These are phyloP conservation scores for Mirza zaza DNA, from an alignment of 2,113 vertebrate species.

Conservation along the genomic window DNA sequence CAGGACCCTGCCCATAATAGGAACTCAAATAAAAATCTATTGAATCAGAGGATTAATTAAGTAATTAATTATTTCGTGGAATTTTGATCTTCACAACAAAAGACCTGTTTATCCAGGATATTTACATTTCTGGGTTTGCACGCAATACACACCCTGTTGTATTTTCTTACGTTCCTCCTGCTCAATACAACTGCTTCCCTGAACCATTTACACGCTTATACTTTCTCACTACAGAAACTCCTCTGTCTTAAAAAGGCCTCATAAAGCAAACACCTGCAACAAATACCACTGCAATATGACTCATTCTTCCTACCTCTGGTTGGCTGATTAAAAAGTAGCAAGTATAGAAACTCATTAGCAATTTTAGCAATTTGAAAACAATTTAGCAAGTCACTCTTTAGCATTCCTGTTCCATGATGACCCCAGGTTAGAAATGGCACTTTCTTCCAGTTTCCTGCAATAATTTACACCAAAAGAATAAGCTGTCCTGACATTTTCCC, in stretches of 20 bases:
- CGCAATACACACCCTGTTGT: not conserved
- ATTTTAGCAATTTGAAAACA: not conserved
- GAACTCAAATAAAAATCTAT: not conserved
- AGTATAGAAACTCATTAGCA: not conserved
- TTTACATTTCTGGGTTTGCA: not conserved
- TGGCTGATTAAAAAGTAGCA: not conserved
- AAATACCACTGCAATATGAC: not conserved
- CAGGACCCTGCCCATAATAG: not conserved
- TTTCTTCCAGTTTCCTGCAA: not conserved
- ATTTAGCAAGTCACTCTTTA: not conserved
- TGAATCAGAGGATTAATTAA: not conserved
- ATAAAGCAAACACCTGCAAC: not conserved
- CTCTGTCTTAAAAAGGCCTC: not conserved
- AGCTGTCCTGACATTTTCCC: not conserved
- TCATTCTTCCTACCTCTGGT: not conserved
- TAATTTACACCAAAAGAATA: not conserved
- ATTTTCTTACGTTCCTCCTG: not conserved
- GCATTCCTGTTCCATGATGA: not conserved
- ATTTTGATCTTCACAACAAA: not conserved
- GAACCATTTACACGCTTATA: not conserved
- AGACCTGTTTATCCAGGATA: not conserved
- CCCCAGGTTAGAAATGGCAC: not conserved
- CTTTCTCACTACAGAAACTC: not conserved
- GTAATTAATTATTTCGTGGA: not conserved
- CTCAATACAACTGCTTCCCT: not conserved